Conservation (phyloP, 2,113 vertebrate species). For the Arizona elegans region DNA sequence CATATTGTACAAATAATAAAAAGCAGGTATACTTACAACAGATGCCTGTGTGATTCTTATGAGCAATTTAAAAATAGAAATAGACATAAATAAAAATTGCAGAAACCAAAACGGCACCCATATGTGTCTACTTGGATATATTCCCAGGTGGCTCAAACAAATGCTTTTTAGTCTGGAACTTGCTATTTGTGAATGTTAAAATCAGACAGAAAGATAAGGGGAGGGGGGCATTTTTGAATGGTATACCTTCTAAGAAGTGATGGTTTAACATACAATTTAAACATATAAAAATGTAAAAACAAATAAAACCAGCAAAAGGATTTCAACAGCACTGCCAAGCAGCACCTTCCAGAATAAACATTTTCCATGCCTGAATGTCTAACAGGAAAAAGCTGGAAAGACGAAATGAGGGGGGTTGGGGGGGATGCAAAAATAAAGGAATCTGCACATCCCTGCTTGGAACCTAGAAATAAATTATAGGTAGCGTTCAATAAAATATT, state of each 20-base stretch:
- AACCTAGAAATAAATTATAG: background rate
- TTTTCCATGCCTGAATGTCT: background rate
- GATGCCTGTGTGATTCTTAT: background rate
- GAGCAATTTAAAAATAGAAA: conserved; percentile 6
- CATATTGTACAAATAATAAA: background rate
- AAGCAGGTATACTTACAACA: background rate
- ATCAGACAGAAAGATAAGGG: background rate
- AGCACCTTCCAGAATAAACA: background rate
- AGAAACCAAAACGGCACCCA: background rate
- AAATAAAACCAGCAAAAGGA: background rate
- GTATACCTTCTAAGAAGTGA: background rate
- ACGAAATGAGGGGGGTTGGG: background rate
- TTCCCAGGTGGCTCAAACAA: background rate
- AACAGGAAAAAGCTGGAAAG: background rate
- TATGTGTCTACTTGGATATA: background rate
- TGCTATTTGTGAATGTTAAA: background rate
- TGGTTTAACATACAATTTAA: background rate
- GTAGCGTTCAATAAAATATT: background rate
- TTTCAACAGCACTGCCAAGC: background rate
- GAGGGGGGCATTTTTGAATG: background rate
- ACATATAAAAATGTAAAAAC: background rate
- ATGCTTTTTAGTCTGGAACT: conserved; percentile 1
- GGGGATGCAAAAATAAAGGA: background rate
- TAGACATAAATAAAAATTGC: background rate
- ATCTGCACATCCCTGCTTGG: background rate